Conservation (phyloP, 2,888 invertebrate genomes). For the Molorchus minor region DNA sequence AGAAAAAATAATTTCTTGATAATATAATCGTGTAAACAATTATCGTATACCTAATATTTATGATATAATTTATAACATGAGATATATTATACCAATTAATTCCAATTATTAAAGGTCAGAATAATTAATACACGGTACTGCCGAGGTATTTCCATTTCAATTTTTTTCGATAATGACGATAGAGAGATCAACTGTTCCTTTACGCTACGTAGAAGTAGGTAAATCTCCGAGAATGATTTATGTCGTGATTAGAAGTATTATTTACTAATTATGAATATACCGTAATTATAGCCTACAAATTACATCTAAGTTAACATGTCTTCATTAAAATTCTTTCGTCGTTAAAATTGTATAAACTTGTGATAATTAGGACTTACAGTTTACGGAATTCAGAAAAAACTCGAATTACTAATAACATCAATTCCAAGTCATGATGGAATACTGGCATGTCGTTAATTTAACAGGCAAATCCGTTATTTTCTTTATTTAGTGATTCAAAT, state of each 20-base stretch:
- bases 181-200: conserved; percentile 24
- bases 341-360: not conserved
- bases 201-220: conserved; percentile 4
- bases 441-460: too few species aligned
- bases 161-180: conserved; percentile 29
- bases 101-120: conserved; percentile 32
- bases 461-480: too few species aligned
- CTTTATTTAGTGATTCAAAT: too few species aligned
- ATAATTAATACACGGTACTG: conserved; percentile 32
- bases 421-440: too few species aligned
- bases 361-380: not conserved
- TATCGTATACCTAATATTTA: too few species aligned
- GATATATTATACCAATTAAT: conserved; percentile 32
- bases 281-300: conserved; percentile 6
- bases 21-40: too few species aligned
- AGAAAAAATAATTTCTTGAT: too few species aligned
- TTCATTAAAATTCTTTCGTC: conserved; percentile 3
- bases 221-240: conserved; percentile 14
- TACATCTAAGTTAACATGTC: not conserved
- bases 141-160: conserved; percentile 22
- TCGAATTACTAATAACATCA: too few species aligned
- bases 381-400: too few species aligned
- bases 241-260: conserved; percentile 13
- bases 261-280: conserved; percentile 22
- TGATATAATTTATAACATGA: conserved; percentile 9